Percentiles rank a stretch among this genome's conserved stretches.
Conservation (phyloP, 2,113 vertebrate genomes). For the Lota lota region DNA sequence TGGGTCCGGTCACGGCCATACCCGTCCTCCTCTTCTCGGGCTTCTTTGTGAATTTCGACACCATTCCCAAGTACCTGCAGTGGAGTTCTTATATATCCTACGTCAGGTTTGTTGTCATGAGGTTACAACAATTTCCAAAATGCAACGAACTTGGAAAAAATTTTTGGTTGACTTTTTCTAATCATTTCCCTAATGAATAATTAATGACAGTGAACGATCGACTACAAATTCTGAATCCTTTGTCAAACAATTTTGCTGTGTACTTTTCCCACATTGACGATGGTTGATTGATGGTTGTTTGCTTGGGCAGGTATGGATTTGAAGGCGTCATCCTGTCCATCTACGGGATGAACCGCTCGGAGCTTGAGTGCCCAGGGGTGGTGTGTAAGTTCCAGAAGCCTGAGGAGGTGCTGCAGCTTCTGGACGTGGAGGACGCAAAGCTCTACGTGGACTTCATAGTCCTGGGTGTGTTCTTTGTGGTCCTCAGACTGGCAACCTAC, state of each 20-base stretch:
- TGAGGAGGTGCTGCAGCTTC: constrained; percentile 84
- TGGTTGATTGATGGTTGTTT: too few species aligned
- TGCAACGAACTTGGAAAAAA: too few species aligned
- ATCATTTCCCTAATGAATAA: too few species aligned
- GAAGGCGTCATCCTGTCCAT: constrained; percentile 95
- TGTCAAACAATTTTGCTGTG: too few species aligned
- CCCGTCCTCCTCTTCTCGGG: constrained; percentile 96
- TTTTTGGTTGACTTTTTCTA: too few species aligned
- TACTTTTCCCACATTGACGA: neutral
- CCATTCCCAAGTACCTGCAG: constrained; percentile 95
- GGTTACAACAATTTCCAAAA: too few species aligned
- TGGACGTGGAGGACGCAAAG: constrained; percentile 93
- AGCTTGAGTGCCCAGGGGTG: constrained; percentile 81
- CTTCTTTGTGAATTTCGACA: constrained; percentile 99
- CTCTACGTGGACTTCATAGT: constrained; percentile 96
- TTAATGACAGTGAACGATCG: too few species aligned
- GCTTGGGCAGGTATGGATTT: constrained; percentile 85
- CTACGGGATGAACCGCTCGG: constrained; percentile 92
- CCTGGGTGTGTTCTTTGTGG: constrained; percentile 90
- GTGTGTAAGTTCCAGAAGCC: constrained; percentile 91
- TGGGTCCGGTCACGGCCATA: constrained; percentile 93
- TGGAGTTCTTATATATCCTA: constrained; percentile 98
- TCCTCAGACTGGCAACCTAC: constrained; percentile 90
- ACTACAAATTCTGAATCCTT: too few species aligned
- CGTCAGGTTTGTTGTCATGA: constrained; percentile 79